phyloP scores from a whole-genome alignment of 1,140 invertebrate species.

The Drosophila nigromelanica region DNA sequence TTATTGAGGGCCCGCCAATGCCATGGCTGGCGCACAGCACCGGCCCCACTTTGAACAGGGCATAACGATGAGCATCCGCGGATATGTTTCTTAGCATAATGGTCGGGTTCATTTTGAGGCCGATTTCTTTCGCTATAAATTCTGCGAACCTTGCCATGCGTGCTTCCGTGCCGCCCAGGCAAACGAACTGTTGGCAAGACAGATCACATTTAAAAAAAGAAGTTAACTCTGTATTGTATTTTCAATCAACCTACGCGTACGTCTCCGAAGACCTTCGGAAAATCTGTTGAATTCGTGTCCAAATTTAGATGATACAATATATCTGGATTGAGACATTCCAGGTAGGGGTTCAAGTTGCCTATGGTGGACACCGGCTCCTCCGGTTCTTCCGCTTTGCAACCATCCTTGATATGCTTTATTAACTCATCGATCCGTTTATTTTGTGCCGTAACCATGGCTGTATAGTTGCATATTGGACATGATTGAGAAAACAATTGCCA shows the following conservation, averaged over 20 bases:
- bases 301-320: slow-evolving; percentile 50
- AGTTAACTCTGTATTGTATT: neutral
- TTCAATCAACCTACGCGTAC: slow-evolving; percentile 49
- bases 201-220: neutral
- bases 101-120: slow-evolving; percentile 45
- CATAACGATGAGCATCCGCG: slow-evolving; percentile 41
- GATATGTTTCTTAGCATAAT: slow-evolving; percentile 47
- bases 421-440: slow-evolving; percentile 51
- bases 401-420: slow-evolving; percentile 43
- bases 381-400: slow-evolving; percentile 19
- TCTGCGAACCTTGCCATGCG: slow-evolving; percentile 56
- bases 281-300: slow-evolving; percentile 43
- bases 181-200: slow-evolving; percentile 49
- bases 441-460: slow-evolving; percentile 55
- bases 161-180: slow-evolving; percentile 42
- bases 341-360: slow-evolving; percentile 46
- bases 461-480: neutral
- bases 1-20: slow-evolving; percentile 91
- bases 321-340: slow-evolving; percentile 56
- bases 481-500: neutral
- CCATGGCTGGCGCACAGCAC: slow-evolving; percentile 87
- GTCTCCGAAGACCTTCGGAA: slow-evolving; percentile 62
- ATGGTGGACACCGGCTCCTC: slow-evolving; percentile 9
- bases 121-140: slow-evolving; percentile 56
- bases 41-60: slow-evolving; percentile 63